Percentiles rank a stretch among this genome's conserved stretches.
phyloP scores from a whole-genome alignment of 1,140 invertebrate genomes.

The Lordiphosa collinella region DNA sequence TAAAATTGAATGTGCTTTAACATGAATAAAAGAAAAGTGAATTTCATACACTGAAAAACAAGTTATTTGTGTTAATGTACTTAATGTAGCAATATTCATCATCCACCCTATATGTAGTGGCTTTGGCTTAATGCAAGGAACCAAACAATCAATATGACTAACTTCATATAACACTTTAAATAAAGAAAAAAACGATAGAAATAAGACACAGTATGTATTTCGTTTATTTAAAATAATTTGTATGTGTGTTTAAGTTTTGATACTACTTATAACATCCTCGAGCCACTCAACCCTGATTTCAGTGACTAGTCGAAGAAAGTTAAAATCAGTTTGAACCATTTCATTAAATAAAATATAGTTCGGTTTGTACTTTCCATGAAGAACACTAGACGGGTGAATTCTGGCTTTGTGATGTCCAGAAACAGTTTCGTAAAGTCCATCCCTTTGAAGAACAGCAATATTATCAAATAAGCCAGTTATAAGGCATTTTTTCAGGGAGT shows the following conservation, averaged over 20 bases:
- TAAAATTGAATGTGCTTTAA: too few relatives aligned
- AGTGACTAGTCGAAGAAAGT: constrained; percentile 89
- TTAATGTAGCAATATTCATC: too few relatives aligned
- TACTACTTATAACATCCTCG: constrained; percentile 79
- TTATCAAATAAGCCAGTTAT: constrained; percentile 93
- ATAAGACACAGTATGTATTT: too few relatives aligned
- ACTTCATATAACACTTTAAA: too few relatives aligned
- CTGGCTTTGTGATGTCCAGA: constrained; percentile 75
- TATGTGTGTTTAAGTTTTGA: constrained; percentile 3
- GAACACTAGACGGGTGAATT: constrained; percentile 78
- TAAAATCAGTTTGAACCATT: constrained; percentile 90
- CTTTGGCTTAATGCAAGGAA: too few relatives aligned
- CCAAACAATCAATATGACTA: too few relatives aligned
- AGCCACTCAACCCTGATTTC: constrained; percentile 89
- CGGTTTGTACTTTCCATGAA: constrained; percentile 83
- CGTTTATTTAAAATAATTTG: too few relatives aligned
- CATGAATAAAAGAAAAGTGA: too few relatives aligned
- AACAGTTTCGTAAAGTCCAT: constrained; percentile 87
- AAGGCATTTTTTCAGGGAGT: constrained; percentile 89
- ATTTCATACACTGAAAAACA: too few relatives aligned
- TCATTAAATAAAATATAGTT: constrained; percentile 93
- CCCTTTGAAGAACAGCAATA: constrained; percentile 91
- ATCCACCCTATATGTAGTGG: too few relatives aligned
- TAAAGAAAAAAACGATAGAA: too few relatives aligned
- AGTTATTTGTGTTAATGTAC: too few relatives aligned